These are phyloP conservation scores for Cecidostiba fungosa DNA, from an alignment of 2,888 invertebrate species.

Conservation along the genomic window DNA sequence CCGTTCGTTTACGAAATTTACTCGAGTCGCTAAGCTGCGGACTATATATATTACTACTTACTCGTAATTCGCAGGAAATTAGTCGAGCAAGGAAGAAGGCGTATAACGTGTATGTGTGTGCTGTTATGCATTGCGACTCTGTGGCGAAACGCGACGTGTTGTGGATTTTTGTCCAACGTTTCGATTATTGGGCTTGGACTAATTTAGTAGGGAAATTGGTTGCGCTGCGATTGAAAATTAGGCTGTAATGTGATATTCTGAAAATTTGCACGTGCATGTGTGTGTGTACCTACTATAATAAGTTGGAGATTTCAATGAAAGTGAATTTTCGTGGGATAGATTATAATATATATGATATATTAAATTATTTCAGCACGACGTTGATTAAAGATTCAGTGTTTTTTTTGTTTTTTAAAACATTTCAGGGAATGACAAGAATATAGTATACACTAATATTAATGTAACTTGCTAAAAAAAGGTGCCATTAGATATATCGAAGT, in stretches of 20 bases:
- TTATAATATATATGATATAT: no score
- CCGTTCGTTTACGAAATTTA: neutral
- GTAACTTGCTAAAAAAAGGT: neutral
- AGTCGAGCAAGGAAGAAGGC: neutral
- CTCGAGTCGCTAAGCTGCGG: neutral
- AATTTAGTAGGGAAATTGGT: no score
- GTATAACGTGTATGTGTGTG: neutral
- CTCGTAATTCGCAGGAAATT: constrained; percentile 4
- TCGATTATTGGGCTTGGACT: neutral
- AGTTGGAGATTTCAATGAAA: no score
- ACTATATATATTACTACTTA: neutral
- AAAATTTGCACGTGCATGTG: no score
- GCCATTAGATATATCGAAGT: neutral
- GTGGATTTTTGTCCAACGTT: neutral
- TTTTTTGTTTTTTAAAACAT: no score
- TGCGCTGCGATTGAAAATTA: no score
- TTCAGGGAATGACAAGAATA: neutral
- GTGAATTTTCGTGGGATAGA: no score
- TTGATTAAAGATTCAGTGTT: no score
- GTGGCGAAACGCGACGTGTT: neutral
- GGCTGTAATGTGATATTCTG: no score
- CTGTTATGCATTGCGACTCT: neutral
- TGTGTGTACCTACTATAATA: no score
- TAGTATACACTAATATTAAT: neutral
- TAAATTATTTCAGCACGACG: no score